These are phyloP conservation scores for Odontomyia ornata DNA, from an alignment of 2,888 invertebrate genomes.

Conservation along the genomic window DNA sequence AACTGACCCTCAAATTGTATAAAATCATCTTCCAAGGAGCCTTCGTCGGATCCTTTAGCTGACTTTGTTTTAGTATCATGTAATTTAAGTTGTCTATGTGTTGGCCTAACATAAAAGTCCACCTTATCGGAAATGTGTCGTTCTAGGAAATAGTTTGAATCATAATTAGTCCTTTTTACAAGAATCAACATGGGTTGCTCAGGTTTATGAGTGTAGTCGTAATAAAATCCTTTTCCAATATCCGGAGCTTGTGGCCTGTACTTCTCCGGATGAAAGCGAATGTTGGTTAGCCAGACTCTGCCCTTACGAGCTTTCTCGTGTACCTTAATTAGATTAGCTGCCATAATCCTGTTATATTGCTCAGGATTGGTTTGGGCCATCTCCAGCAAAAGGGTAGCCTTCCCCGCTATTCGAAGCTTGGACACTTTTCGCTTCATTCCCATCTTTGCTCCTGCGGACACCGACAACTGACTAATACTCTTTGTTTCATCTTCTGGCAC, in stretches of 20 bases:
- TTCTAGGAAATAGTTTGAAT: constrained; percentile 54
- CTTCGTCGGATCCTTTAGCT: neutral
- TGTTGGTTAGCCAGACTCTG: constrained; percentile 53
- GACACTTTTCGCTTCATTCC: neutral
- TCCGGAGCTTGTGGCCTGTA: constrained; percentile 48
- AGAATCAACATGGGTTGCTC: constrained; percentile 58
- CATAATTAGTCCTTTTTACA: constrained; percentile 58
- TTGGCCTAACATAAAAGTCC: constrained; percentile 35
- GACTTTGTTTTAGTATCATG: neutral
- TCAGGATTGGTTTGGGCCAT: neutral
- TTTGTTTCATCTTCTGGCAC: constrained; percentile 51
- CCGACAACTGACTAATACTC: neutral
- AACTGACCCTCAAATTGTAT: neutral
- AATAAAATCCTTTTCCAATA: constrained; percentile 51
- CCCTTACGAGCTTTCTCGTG: constrained; percentile 65
- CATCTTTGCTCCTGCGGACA: neutral
- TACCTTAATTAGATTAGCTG: constrained; percentile 62
- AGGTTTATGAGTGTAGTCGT: constrained; percentile 58
- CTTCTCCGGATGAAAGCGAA: constrained; percentile 49
- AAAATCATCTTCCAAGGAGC: neutral
- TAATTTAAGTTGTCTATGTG: neutral
- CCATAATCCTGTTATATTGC: constrained; percentile 54
- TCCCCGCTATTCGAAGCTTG: neutral
- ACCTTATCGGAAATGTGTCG: neutral
- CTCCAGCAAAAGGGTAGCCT: constrained; percentile 44